Conservation (phyloP, 2,888 invertebrate genomes). For the Anodontia alba region DNA sequence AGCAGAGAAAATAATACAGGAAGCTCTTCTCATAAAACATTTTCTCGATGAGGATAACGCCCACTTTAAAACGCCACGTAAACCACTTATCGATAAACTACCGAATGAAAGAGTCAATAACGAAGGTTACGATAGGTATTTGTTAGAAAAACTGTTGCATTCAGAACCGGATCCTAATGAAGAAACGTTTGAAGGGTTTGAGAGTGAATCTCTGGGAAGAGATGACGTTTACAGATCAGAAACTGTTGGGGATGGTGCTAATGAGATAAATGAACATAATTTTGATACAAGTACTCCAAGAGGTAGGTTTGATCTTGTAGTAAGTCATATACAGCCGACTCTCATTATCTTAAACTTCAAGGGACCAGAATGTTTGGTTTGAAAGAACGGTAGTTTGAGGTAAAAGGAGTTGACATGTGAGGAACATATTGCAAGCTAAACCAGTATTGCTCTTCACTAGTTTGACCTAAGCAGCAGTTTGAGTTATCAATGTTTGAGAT, state of each 20-base stretch:
- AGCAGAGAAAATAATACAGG: constrained; percentile 44
- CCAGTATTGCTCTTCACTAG: no score
- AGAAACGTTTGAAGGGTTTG: constrained; percentile 26
- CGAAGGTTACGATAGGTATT: constrained; percentile 43
- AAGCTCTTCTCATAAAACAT: constrained; percentile 52
- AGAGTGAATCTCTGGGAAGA: not conserved
- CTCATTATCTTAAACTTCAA: no score
- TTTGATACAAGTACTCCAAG: not conserved
- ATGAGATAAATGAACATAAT: not conserved
- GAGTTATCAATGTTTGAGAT: no score
- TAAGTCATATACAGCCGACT: no score
- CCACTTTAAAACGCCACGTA: not conserved
- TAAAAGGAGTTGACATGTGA: no score
- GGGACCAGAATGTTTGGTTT: no score
- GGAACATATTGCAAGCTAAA: no score
- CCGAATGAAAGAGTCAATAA: constrained; percentile 8
- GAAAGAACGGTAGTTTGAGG: no score
- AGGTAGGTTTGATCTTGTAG: no score
- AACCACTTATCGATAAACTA: constrained; percentile 13
- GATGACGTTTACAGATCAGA: not conserved
- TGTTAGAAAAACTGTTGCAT: constrained; percentile 40
- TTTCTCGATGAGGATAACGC: constrained; percentile 36
- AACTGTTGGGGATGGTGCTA: not conserved
- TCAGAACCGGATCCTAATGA: constrained; percentile 45
- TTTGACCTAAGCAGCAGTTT: no score